phyloP scores from a whole-genome alignment of 2,797 vertebrate species.

The Hoplostethus atlanticus region DNA sequence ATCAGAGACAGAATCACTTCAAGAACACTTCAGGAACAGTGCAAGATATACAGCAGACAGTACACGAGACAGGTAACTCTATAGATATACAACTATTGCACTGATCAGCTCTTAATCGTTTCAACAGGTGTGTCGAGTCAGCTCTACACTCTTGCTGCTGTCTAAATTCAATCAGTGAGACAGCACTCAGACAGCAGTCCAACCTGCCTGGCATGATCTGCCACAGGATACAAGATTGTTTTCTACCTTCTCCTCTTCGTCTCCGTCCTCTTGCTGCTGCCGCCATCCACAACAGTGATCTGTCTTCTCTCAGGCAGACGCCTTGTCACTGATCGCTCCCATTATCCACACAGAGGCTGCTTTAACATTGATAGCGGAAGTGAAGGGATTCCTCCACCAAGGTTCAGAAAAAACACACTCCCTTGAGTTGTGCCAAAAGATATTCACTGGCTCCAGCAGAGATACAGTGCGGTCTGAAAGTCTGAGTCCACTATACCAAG shows the following conservation, averaged over 20 bases:
- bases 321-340: conserved; percentile 58
- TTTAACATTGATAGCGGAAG: conserved; percentile 42
- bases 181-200: conserved; percentile 46
- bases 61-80: too few relatives aligned
- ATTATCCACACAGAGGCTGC: conserved; percentile 50
- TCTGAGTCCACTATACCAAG: too few relatives aligned
- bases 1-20: conserved; percentile 17
- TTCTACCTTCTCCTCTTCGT: conserved; percentile 17
- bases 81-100: too few relatives aligned
- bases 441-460: conserved; percentile 21
- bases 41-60: not conserved
- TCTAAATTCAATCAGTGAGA: conserved; percentile 47
- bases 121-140: conserved; percentile 15
- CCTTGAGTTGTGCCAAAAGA: conserved; percentile 15
- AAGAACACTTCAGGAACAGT: not conserved
- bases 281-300: conserved; percentile 50
- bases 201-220: conserved; percentile 41
- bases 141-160: conserved; percentile 21
- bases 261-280: conserved; percentile 23
- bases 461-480: not conserved
- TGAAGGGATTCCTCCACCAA: conserved; percentile 28
- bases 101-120: conserved; percentile 40
- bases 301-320: conserved; percentile 47
- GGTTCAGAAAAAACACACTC: conserved; percentile 29
- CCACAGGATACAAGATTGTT: conserved; percentile 47